Evolutionary conservation across 2,888 invertebrate genomes (phyloP).

Genomic region (Coelogynopora nodosa): DNA sequence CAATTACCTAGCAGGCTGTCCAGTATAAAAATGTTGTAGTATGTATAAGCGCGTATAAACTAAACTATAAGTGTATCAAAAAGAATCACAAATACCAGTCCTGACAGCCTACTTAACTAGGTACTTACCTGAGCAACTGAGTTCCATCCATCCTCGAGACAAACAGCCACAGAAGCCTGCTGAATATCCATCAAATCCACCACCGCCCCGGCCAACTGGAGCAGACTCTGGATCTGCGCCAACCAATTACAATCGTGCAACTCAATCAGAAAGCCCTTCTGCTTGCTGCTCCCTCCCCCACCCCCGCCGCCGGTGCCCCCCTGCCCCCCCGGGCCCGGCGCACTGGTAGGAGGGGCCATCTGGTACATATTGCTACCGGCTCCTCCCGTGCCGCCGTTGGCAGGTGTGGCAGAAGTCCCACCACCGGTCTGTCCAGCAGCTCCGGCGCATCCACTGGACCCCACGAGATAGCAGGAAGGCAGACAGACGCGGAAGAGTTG

Average conservation of each 20-base stretch:
- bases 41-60: too few relatives aligned
- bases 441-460: neutral
- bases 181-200: slow-evolving; percentile 89
- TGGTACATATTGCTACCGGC: slow-evolving; percentile 62
- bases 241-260: slow-evolving; percentile 68
- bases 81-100: too few relatives aligned
- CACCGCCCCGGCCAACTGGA: slow-evolving; percentile 85
- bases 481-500: slow-evolving; percentile 88
- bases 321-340: neutral
- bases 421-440: neutral
- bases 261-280: slow-evolving; percentile 1
- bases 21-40: too few relatives aligned
- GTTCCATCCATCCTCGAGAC: slow-evolving; percentile 94
- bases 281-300: neutral
- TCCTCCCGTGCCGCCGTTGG: neutral
- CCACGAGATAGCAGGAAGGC: slow-evolving; percentile 63
- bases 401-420: too few relatives aligned
- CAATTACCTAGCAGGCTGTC: too few relatives aligned
- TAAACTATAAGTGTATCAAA: too few relatives aligned
- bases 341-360: neutral
- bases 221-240: slow-evolving; percentile 72
- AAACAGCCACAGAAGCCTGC: slow-evolving; percentile 88
- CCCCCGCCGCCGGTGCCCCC: neutral
- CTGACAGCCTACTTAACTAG: too few relatives aligned
- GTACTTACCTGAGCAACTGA: slow-evolving; percentile 69